Evolutionary conservation across 64 coral and sea anemone genomes (phyloP).

Genomic region (Stylophora pistillata): DNA sequence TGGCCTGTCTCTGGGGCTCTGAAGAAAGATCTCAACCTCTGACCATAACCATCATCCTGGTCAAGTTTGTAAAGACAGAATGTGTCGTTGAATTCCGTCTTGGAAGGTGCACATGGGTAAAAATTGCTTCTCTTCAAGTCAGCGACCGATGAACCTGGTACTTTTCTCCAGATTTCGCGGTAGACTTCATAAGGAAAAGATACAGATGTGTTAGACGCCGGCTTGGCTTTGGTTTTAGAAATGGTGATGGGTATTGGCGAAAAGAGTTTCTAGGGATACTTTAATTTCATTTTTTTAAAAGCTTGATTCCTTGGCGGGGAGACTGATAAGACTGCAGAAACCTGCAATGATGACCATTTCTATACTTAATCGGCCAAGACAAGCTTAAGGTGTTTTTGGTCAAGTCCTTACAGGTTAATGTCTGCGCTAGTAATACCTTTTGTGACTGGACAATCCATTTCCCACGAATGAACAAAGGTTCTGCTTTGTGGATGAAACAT

Average conservation of each 20-base stretch:
- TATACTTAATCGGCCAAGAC: too few relatives aligned
- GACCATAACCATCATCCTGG: slow-evolving; percentile 35
- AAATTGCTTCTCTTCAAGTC: slow-evolving; percentile 13
- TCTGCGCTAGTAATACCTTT: slow-evolving; percentile 32
- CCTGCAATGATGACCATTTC: too few relatives aligned
- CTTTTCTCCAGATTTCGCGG: slow-evolving; percentile 49
- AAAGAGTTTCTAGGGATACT: too few relatives aligned
- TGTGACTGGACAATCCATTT: slow-evolving; percentile 11
- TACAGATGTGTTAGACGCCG: too few relatives aligned
- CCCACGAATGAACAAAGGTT: not conserved
- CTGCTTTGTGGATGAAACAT: slow-evolving; percentile 7
- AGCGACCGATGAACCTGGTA: slow-evolving; percentile 27
- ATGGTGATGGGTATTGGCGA: too few relatives aligned
- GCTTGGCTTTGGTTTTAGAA: too few relatives aligned
- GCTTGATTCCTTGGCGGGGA: too few relatives aligned
- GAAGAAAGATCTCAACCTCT: slow-evolving; percentile 65
- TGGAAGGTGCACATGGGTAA: slow-evolving; percentile 50
- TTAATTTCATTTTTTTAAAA: too few relatives aligned
- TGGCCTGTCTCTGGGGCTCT: slow-evolving; percentile 59
- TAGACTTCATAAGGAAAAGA: slow-evolving; percentile 43
- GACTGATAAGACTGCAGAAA: too few relatives aligned
- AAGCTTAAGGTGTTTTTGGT: too few relatives aligned
- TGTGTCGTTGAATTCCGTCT: slow-evolving; percentile 17
- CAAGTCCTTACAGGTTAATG: too few relatives aligned
- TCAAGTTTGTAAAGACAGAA: slow-evolving; percentile 37